A percentile compares a stretch with the other conserved stretches of the same genome.
Evolutionary conservation across 2,888 invertebrate species (phyloP).

Genomic region (Ormia ochracea): DNA sequence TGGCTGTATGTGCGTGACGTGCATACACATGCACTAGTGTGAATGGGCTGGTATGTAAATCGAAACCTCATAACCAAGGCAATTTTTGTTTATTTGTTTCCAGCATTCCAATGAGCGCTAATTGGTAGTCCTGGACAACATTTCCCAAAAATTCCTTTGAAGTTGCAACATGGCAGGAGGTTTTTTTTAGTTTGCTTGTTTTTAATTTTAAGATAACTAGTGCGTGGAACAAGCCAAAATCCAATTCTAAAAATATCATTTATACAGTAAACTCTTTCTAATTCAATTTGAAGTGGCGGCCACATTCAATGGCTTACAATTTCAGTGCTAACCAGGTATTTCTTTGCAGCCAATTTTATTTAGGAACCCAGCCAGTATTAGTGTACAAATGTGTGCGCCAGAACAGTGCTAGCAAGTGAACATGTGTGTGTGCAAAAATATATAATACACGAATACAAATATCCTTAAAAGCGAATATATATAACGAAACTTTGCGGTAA

Average conservation of each 20-base stretch:
- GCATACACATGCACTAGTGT: too few species aligned
- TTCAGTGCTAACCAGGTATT: conserved; percentile 76
- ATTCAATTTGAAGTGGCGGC: neutral
- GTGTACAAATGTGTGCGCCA: conserved; percentile 22
- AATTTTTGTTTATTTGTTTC: conserved; percentile 40
- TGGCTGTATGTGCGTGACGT: too few species aligned
- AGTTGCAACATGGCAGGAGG: neutral
- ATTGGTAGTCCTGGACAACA: conserved; percentile 57
- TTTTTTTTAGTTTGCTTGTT: conserved; percentile 25
- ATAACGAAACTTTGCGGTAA: too few species aligned
- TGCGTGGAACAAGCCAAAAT: neutral
- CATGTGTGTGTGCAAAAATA: too few species aligned
- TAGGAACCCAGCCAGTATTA: too few species aligned
- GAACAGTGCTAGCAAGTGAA: too few species aligned
- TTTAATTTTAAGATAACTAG: neutral
- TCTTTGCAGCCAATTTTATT: too few species aligned
- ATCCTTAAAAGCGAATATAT: too few species aligned
- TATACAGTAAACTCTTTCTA: neutral
- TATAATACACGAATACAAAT: neutral
- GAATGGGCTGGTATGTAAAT: too few species aligned
- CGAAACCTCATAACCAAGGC: conserved; percentile 47
- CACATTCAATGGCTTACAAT: conserved; percentile 71
- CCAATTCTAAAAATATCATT: neutral
- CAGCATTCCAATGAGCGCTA: conserved; percentile 49
- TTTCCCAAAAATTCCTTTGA: conserved; percentile 45